Evolutionary conservation across 2,888 invertebrate species (phyloP), one percentile per base, ranked within the genome.

Genomic region (Drosophila crucigera): DNA sequence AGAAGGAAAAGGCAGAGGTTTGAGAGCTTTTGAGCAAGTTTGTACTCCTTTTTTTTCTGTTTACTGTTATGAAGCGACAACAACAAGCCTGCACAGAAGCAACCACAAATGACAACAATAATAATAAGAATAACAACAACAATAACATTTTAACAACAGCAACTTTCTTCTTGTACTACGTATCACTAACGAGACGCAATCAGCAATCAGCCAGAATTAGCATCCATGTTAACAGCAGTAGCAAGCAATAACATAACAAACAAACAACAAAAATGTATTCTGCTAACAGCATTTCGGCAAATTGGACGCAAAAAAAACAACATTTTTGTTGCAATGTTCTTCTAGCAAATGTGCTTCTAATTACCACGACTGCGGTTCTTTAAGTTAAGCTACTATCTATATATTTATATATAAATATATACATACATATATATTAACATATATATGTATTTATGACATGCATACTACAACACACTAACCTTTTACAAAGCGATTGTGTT

Each of bases 321-420:
- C 41, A 4, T 41, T 5, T 62, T 61, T 59, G 56, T 74, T 56
- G 39, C 47, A 47, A 53, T 41, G 41, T 47, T 22, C 47, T 47
- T 58, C 31, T 41, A 67, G 64, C 53, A 80, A 63, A 62, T 60
- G 70, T 68, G 78, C 71, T 83, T 83, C 73, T 72, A 63, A 22
- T 80, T 67, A 80, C 69, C 65, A 86, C 79, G 79, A 83, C 86
- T 89, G 84, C 84, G 82, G 82, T 80, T 83, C 80, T 79, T 74
- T 80, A 87, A 80, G 61, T 76, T 85, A 87, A 87, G 80, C 80
- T 75, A 69, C 69, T 41, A 50, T 68, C 65, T 63, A 56, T 68
- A 70, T 66, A 74, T 43, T 73, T 16, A 30, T 73, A 65, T 53
- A 62, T 54, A 68, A 47, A 43, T 80, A 72, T 63, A 63, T 68